Percentiles rank a stretch among this genome's conserved stretches.
Conservation (phyloP, 2,888 invertebrate species). For the Aporophyla nigra region DNA sequence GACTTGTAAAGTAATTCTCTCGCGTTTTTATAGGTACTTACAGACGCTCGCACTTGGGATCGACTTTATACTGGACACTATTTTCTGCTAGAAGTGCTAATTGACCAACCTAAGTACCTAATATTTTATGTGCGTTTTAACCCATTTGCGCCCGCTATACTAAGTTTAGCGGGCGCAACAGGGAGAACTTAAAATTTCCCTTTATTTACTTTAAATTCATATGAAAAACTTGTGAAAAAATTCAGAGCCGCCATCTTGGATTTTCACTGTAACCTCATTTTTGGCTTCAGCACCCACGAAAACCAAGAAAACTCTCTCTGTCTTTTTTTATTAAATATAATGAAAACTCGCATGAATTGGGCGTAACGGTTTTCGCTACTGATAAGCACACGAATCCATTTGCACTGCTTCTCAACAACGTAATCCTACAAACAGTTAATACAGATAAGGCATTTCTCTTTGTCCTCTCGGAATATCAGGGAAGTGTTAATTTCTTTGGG, state of each 20-base stretch:
- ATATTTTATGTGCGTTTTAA: not conserved
- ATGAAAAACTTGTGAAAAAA: not conserved
- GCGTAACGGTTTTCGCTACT: no score
- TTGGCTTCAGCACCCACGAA: no score
- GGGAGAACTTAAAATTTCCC: not conserved
- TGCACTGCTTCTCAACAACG: not conserved
- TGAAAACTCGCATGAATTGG: no score
- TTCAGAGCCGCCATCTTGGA: no score
- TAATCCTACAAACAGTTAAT: conserved; percentile 11
- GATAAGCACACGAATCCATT: not conserved
- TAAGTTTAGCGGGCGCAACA: not conserved
- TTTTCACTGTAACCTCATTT: no score
- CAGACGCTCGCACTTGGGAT: not conserved
- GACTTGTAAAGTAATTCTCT: conserved; percentile 45
- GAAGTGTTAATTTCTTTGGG: conserved; percentile 64
- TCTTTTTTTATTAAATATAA: no score
- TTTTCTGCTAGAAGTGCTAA: conserved; percentile 14
- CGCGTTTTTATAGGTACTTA: conserved; percentile 40
- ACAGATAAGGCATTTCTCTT: conserved; percentile 23
- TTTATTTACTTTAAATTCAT: not conserved
- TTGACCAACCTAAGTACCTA: not conserved
- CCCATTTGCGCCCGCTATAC: not conserved
- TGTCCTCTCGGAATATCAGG: conserved; percentile 34
- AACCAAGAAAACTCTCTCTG: no score
- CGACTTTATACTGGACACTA: not conserved